Percentiles rank a stretch among this genome's conserved stretches.
These are phyloP conservation scores for Porites lutea DNA, from an alignment of 64 coral and sea anemone genomes.

Conservation along the genomic window DNA sequence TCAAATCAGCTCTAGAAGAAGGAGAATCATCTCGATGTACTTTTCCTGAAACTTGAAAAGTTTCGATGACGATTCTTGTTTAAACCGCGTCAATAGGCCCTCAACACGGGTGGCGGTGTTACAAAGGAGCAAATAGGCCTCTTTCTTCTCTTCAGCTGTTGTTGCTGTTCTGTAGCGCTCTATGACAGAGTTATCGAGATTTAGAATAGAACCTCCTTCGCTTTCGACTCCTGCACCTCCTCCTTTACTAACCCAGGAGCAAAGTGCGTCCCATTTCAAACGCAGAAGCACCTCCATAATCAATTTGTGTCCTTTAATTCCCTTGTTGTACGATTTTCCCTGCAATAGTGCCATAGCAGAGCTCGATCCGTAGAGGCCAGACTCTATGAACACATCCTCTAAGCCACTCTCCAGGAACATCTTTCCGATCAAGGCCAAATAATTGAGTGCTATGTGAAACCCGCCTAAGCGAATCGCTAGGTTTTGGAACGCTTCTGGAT, in stretches of 20 bases:
- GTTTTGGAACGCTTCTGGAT: constrained; percentile 30
- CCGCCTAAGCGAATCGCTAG: constrained; percentile 4
- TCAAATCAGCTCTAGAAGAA: too few species aligned
- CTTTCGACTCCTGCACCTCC: neutral
- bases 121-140: constrained; percentile 35
- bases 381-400: constrained; percentile 39
- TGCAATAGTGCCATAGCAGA: constrained; percentile 6
- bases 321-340: too few species aligned
- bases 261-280: too few species aligned
- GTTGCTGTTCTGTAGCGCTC: constrained; percentile 16
- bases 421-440: constrained; percentile 35
- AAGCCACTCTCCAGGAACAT: constrained; percentile 33
- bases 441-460: constrained; percentile 44
- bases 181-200: constrained; percentile 17
- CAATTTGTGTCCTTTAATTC: too few species aligned
- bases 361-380: constrained; percentile 26
- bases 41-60: too few species aligned
- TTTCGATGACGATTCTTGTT: too few species aligned
- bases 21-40: too few species aligned
- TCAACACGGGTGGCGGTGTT: neutral
- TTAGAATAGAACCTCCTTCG: neutral
- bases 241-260: too few species aligned
- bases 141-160: constrained; percentile 33
- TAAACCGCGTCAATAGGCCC: neutral
- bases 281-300: too few species aligned